Evolutionary conservation across 2,113 vertebrate genomes (phyloP).

Genomic region (Forbesichthys papilliferus): DNA sequence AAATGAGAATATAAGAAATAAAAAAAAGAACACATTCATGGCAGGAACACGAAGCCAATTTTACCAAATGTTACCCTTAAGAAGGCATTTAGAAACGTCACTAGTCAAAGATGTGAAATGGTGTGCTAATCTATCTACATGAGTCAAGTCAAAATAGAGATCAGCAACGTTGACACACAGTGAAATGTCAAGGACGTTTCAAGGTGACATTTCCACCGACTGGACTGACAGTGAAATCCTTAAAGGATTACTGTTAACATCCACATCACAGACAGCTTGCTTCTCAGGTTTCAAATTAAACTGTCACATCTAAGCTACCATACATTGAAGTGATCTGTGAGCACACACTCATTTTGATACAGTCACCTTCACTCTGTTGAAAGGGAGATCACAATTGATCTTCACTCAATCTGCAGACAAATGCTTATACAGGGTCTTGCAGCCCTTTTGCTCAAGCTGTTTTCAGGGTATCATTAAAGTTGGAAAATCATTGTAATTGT

Average conservation of each 20-base stretch:
- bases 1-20: too few relatives aligned
- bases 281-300: slow-evolving; percentile 42
- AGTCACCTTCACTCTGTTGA: slow-evolving; percentile 25
- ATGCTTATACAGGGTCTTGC: background rate
- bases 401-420: background rate
- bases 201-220: slow-evolving; percentile 4
- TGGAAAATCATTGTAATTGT: too few relatives aligned
- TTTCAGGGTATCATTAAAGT: too few relatives aligned
- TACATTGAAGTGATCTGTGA: slow-evolving; percentile 16
- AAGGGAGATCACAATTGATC: slow-evolving; percentile 41
- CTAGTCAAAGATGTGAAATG: too few relatives aligned
- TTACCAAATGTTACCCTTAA: too few relatives aligned
- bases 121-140: too few relatives aligned
- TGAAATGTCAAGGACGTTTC: slow-evolving; percentile 10
- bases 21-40: too few relatives aligned
- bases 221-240: slow-evolving; percentile 23
- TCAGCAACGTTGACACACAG: background rate
- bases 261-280: slow-evolving; percentile 19
- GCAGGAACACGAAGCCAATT: too few relatives aligned
- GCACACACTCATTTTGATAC: slow-evolving; percentile 27
- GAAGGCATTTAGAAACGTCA: too few relatives aligned
- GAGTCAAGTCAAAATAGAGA: too few relatives aligned
- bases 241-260: slow-evolving; percentile 36
- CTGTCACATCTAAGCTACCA: slow-evolving; percentile 35
- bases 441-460: background rate